Conservation (phyloP, 1,140 invertebrate species). For the Sycobia sp. region DNA sequence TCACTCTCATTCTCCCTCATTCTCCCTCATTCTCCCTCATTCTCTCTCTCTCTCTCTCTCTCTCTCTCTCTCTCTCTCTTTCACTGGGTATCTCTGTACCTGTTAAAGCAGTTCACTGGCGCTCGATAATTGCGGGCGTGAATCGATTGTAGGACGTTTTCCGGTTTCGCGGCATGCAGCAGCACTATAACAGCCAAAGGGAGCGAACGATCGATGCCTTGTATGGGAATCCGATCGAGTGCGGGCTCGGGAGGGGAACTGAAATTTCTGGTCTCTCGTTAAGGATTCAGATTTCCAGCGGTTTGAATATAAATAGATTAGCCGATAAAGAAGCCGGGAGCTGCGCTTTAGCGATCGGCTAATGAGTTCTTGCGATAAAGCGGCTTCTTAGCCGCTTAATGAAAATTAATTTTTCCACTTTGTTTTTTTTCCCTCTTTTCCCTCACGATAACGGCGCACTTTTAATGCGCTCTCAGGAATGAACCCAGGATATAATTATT, state of each 20-base stretch:
- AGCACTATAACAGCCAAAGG: too few species aligned
- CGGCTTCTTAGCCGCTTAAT: conserved; percentile 1
- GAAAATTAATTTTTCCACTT: background rate
- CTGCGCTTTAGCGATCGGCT: background rate
- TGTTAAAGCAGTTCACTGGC: background rate
- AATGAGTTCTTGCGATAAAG: conserved; percentile 14
- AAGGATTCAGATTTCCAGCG: conserved; percentile 10
- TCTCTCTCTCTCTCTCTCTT: background rate
- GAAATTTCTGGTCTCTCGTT: conserved; percentile 13
- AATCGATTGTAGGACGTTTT: conserved; percentile 24
- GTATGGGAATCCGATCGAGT: background rate
- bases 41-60: background rate
- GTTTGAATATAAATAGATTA: conserved; percentile 16
- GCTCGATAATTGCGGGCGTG: conserved; percentile 25
- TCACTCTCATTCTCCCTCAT: too few species aligned
- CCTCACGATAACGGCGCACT: too few species aligned
- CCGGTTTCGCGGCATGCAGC: conserved; percentile 11
- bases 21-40: background rate
- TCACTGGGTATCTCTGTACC: background rate
- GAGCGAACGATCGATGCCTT: conserved; percentile 5
- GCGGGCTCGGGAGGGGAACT: background rate
- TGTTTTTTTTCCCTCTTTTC: background rate
- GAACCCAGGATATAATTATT: too few species aligned
- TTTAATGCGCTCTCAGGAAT: too few species aligned
- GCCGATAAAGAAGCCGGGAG: background rate